Conservation (phyloP, 1,140 invertebrate genomes). For the Leucophenga varia region DNA sequence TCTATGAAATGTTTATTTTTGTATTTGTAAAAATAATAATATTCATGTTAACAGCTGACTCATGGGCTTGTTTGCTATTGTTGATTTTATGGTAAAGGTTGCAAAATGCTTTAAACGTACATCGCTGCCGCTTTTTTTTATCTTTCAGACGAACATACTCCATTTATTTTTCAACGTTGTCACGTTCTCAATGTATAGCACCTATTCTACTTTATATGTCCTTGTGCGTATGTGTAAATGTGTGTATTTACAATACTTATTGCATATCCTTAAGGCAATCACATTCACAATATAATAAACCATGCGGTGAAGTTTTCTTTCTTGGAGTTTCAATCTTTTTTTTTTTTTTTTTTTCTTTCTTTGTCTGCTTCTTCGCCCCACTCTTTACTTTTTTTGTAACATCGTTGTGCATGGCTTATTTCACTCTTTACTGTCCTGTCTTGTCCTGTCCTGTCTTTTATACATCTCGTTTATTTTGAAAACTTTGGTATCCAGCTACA, state of each 20-base stretch:
- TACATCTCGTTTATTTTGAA: constrained; percentile 8
- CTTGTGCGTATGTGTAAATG: background rate
- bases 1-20: background rate
- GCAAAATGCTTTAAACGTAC: too few species aligned
- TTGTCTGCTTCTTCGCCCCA: too few species aligned
- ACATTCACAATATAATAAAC: constrained; percentile 54
- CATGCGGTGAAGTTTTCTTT: constrained; percentile 43
- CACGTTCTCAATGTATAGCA: too few species aligned
- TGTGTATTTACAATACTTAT: constrained; percentile 25
- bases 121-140: too few species aligned
- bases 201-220: too few species aligned
- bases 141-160: too few species aligned
- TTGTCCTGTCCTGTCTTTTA: constrained; percentile 24
- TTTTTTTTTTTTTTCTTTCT: constrained; percentile 4
- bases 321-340: too few species aligned
- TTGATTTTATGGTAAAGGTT: too few species aligned
- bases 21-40: background rate
- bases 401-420: too few species aligned
- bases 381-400: too few species aligned
- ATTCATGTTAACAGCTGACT: constrained; percentile 1
- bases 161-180: too few species aligned
- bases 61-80: background rate
- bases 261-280: constrained; percentile 54
- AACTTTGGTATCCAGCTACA: constrained; percentile 53
- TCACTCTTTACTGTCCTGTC: too few species aligned